Evolutionary conservation across 2,113 vertebrate genomes (phyloP).

Genomic region (Coturnix japonica): DNA sequence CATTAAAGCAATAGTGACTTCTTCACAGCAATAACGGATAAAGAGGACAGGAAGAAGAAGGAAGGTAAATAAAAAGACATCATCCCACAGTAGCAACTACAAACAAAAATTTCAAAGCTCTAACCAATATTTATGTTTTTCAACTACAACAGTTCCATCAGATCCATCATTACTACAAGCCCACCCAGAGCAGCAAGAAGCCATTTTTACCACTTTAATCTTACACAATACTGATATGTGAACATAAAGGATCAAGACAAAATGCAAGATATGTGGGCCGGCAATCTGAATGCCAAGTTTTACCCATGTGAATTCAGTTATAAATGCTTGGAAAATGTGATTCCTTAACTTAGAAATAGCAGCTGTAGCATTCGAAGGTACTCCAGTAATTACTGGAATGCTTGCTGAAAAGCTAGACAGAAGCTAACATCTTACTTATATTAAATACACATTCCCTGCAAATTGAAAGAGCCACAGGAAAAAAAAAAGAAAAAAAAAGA

Average conservation of each 20-base stretch:
- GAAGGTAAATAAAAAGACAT: background rate
- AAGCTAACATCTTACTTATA: constrained; percentile 72
- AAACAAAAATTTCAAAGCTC: background rate
- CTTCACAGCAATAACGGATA: background rate
- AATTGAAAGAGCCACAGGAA: constrained; percentile 65
- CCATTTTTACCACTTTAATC: constrained; percentile 37
- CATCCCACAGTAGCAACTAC: background rate
- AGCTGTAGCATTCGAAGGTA: constrained; percentile 62
- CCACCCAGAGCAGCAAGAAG: constrained; percentile 18
- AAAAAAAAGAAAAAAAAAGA: background rate
- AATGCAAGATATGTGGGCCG: constrained; percentile 45
- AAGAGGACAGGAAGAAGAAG: background rate
- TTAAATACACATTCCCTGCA: constrained; percentile 57
- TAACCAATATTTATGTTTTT: background rate
- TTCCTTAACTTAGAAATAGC: constrained; percentile 58
- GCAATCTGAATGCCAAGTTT: constrained; percentile 44
- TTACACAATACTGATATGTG: constrained; percentile 17
- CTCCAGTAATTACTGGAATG: constrained; percentile 67
- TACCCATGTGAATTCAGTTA: constrained; percentile 59
- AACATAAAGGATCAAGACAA: constrained; percentile 61
- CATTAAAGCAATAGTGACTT: background rate
- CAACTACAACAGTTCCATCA: background rate
- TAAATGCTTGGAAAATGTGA: constrained; percentile 54
- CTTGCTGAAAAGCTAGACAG: constrained; percentile 56
- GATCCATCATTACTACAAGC: background rate